Evolutionary conservation across 2,888 invertebrate species (phyloP).

Genomic region (Caenorhabditis imperialis): DNA sequence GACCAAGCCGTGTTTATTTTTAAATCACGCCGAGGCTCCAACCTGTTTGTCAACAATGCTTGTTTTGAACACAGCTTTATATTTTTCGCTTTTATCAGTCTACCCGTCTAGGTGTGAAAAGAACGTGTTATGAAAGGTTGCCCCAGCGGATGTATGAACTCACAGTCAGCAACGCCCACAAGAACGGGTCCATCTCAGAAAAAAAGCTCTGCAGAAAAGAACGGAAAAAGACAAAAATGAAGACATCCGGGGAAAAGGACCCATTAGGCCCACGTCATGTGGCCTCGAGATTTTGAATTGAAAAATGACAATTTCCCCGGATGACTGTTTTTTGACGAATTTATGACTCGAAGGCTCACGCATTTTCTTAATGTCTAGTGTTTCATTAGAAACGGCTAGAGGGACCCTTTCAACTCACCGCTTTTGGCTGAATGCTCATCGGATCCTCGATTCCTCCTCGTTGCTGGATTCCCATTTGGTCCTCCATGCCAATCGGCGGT

Average conservation of each 20-base stretch:
- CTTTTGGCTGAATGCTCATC: conserved; percentile 48
- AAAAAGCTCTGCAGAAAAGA: neutral
- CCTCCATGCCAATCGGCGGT: conserved; percentile 46
- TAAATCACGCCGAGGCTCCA: conserved; percentile 4
- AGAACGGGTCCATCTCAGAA: conserved; percentile 18
- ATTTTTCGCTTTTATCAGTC: conserved; percentile 16
- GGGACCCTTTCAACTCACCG: conserved; percentile 29
- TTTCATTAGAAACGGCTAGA: neutral
- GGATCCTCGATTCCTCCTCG: no score
- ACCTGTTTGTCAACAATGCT: conserved; percentile 39
- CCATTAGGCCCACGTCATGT: conserved; percentile 31
- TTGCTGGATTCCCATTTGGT: conserved; percentile 41
- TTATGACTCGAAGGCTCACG: conserved; percentile 25
- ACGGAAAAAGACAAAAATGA: conserved; percentile 9
- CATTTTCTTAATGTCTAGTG: neutral
- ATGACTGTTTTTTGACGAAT: conserved; percentile 43
- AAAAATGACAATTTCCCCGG: conserved; percentile 37
- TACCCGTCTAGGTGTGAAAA: neutral
- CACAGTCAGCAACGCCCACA: conserved; percentile 39
- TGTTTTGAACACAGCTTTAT: conserved; percentile 13
- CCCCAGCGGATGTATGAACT: conserved; percentile 15
- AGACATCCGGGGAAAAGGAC: conserved; percentile 6
- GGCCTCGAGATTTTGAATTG: conserved; percentile 22
- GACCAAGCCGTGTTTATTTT: conserved; percentile 23
- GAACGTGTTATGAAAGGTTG: conserved; percentile 12